Evolutionary conservation across 2,888 invertebrate species (phyloP), one percentile per base, ranked within the genome.

Genomic region (Carpatolechia fugitivella): DNA sequence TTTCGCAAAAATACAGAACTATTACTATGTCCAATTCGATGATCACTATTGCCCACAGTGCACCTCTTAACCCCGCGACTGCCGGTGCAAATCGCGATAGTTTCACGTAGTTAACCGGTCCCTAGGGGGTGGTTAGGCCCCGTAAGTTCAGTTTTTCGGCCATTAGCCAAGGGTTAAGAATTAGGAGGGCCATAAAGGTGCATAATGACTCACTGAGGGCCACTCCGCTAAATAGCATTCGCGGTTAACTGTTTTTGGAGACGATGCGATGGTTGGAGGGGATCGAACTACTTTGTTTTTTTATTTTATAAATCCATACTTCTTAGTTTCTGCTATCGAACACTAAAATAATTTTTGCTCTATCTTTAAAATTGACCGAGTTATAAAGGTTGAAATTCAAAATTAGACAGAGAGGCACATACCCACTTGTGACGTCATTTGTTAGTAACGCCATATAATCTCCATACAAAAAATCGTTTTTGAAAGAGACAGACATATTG

Each of bases 141-240:
- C 78, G 74, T 78, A 74, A 83, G 88, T 88, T 85, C 88, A 89
- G 87, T 90, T 88, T 86, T 87, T 88, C 82, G 85, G 66, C 76
- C 85, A 85, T 89, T 90, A 88, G 78, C 78, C 80, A 80, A 77
- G 84, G 84, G 83, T 77, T 72, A 74, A 66, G 82, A 82, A 86
- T 85, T 85, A 84, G 80, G 70, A 68, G 69, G 68, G 80, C 71
- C 72, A 82, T 89, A 86, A 88, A 86, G 82, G 85, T 84, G 78
- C 64, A 65, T 87, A 87, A 88, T 88, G 82, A 82, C 82, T 81
- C 87, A 83, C 87, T 78, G 71, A 68, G 83, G 85, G 65, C 72
- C 74, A 70, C 75, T 80, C 72, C 64, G 74, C 64, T 77, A 74
- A 76, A 76, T 71, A 70, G 61, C 66, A 65, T 52, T 31, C 18